Evolutionary conservation across 1,140 invertebrate species (phyloP).

Genomic region (Pachyrhynchus sulphureomaculatus): DNA sequence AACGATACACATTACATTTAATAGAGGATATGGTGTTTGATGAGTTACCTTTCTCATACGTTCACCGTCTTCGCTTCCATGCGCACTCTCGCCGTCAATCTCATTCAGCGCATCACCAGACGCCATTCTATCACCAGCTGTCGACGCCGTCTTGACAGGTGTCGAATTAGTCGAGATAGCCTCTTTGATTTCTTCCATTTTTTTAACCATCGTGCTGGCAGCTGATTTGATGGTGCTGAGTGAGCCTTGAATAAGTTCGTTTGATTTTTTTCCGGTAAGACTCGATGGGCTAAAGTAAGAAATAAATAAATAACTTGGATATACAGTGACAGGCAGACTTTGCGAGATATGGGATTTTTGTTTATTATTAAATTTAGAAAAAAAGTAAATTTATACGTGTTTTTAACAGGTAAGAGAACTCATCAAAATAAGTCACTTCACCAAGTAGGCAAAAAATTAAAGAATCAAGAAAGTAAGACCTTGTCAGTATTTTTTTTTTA

Average conservation of each 20-base stretch:
- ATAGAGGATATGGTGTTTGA: no score
- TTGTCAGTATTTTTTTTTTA: no score
- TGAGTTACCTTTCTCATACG: constrained; percentile 43
- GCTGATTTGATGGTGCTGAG: constrained; percentile 84
- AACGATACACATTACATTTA: no score
- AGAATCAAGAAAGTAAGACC: no score
- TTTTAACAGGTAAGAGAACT: no score
- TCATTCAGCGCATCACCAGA: constrained; percentile 36
- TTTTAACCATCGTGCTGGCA: constrained; percentile 81
- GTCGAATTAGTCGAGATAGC: constrained; percentile 85
- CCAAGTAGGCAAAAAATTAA: no score
- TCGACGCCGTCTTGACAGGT: constrained; percentile 67
- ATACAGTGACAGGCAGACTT: neutral
- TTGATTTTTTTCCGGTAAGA: constrained; percentile 83
- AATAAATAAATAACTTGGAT: neutral
- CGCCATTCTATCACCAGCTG: constrained; percentile 35
- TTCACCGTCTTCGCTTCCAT: constrained; percentile 53
- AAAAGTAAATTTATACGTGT: no score
- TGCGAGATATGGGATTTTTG: no score
- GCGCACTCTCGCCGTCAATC: constrained; percentile 45
- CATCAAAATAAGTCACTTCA: no score
- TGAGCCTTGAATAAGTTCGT: constrained; percentile 82
- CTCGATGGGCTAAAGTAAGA: constrained; percentile 66
- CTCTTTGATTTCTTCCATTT: constrained; percentile 91
- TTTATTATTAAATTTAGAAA: no score